These are phyloP conservation scores for Fissipunctia ypsillon DNA, from an alignment of 2,888 invertebrate genomes.

Conservation along the genomic window DNA sequence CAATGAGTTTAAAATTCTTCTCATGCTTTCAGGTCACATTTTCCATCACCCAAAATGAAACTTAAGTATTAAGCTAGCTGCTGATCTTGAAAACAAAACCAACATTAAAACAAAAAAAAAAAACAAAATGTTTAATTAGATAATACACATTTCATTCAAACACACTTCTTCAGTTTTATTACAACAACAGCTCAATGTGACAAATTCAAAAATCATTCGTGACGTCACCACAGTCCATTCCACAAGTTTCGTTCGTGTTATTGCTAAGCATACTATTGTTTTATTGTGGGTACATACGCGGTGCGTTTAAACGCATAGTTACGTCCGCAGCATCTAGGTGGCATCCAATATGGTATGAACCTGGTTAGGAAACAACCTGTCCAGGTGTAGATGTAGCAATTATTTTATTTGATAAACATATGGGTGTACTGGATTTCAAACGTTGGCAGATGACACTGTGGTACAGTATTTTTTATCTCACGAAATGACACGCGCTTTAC, in stretches of 20 bases:
- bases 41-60: no score
- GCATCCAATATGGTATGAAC: constrained; percentile 52
- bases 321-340: constrained; percentile 68
- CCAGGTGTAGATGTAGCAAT: not conserved
- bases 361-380: constrained; percentile 53
- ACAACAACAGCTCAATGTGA: not conserved
- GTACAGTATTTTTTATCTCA: no score
- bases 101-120: not conserved
- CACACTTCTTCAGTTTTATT: not conserved
- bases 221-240: constrained; percentile 60
- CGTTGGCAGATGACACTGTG: no score
- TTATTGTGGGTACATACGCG: constrained; percentile 78
- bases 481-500: no score
- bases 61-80: no score
- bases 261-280: constrained; percentile 75
- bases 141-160: not conserved
- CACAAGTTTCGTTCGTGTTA: constrained; percentile 64
- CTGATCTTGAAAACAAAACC: not conserved
- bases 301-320: constrained; percentile 75
- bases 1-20: no score
- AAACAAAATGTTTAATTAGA: no score
- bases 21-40: no score
- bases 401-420: constrained; percentile 12
- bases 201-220: not conserved
- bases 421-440: not conserved